phyloP scores from a whole-genome alignment of 2,113 vertebrate species.

The Caracal caracal region DNA sequence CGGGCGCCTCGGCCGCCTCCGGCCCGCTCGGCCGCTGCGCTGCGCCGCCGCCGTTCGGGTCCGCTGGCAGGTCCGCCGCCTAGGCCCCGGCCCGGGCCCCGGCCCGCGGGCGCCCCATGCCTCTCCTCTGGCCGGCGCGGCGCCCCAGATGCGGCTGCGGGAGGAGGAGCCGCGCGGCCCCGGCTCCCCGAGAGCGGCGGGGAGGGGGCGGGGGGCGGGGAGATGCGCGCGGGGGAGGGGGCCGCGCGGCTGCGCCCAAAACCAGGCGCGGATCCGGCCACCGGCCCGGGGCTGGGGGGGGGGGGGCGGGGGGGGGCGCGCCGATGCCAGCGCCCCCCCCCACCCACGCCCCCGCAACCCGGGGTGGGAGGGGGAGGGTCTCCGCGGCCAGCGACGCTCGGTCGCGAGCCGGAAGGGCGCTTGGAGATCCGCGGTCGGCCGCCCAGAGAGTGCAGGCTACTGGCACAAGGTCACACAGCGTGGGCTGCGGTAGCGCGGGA shows the following conservation, averaged over 20 bases:
- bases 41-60: constrained; percentile 23
- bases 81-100: constrained; percentile 67
- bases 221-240: constrained; percentile 76
- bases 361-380: background rate
- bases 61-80: constrained; percentile 44
- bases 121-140: constrained; percentile 74
- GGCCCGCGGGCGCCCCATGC: constrained; percentile 76
- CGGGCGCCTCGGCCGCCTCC: background rate
- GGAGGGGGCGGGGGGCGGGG: constrained; percentile 75
- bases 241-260: constrained; percentile 77
- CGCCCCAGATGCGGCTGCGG: constrained; percentile 81
- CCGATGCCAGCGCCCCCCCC: background rate
- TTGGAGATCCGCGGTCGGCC: constrained; percentile 24
- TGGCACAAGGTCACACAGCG: constrained; percentile 73
- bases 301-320: background rate
- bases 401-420: background rate
- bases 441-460: constrained; percentile 70
- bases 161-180: constrained; percentile 79
- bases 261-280: constrained; percentile 75
- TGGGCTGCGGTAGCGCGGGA: background rate
- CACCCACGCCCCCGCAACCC: background rate
- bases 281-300: constrained; percentile 32
- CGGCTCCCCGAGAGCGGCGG: constrained; percentile 72
- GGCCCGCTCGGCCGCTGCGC: constrained; percentile 28
- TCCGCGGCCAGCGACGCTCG: background rate